Evolutionary conservation across 2,888 invertebrate species (phyloP), one percentile per base, ranked within the genome.

Genomic region (Synergus gifuensis): DNA sequence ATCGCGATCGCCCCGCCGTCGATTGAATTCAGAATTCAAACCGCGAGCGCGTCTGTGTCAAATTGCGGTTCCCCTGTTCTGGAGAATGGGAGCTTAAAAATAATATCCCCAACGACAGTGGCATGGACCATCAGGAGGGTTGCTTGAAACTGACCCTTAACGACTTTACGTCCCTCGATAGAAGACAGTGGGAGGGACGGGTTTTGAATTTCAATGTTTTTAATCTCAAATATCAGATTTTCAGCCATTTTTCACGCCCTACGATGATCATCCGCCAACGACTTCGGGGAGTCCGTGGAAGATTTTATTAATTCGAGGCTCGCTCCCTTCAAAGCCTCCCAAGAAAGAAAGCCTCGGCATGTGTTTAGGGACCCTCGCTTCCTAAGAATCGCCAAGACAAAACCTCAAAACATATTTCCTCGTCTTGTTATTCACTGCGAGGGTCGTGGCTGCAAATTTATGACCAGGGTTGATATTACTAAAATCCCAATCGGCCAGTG

Each of bases 191-290:
- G 82, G 84, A 86, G 84, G 88, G 85, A 91, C 92, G 90, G 89
- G 91, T 91, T 92, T 92, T 92, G 92, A 92, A 92, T 92, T 92
- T 92, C 92, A 92, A 92, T 92, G 91, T 92, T 92, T 91, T 92
- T 92, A 92, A 92, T 92, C 92, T 87, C 88, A 90, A 90, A 92
- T 92, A 92, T 92, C 92, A 92, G 91, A 92, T 92, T 92, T 92
- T 92, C 88, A 85, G 86, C 90, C 89, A 92, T 92, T 92, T 92
- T 92, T 92, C 92, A 92, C 90, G 90, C 89, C 88, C 87, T 83
- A 82, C 83, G 86, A 84, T 85, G 84, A 85, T 86, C 86, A 86
- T 85, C 82, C 83, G 83, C 85, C 85, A 81, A 84, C 84, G 84
- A 85, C 76, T 79, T 81, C 82, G 82, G 82, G 81, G 83, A 83